A percentile compares a stretch with the other conserved stretches of the same genome.
Conservation (phyloP, 2,113 vertebrate genomes). For the Progne subis region DNA sequence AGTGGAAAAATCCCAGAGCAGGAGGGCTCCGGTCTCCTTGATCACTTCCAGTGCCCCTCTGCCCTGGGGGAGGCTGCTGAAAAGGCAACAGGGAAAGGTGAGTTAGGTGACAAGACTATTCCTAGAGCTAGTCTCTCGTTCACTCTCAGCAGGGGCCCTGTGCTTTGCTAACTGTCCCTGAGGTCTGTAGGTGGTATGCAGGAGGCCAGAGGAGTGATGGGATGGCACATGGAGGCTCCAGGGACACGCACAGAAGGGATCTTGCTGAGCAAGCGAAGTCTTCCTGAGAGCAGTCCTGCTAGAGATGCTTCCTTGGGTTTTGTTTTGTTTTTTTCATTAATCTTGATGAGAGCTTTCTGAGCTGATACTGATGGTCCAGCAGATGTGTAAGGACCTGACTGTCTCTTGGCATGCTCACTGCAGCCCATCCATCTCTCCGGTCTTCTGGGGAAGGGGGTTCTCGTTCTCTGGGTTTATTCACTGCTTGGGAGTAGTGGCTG, state of each 20-base stretch:
- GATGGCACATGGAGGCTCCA: conserved; percentile 35
- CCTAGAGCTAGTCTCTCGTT: conserved; percentile 47
- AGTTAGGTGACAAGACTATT: conserved; percentile 57
- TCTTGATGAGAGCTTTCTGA: conserved; percentile 5
- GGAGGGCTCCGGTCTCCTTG: conserved; percentile 56
- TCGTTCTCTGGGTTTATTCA: background rate
- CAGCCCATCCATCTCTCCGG: background rate
- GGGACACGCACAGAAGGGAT: conserved; percentile 12
- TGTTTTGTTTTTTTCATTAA: background rate
- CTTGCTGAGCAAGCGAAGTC: conserved; percentile 28
- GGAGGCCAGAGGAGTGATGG: conserved; percentile 28
- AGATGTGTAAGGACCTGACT: background rate
- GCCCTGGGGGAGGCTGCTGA: conserved; percentile 56
- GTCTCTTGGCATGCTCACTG: conserved; percentile 4
- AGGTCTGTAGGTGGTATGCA: conserved; percentile 51
- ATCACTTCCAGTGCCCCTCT: conserved; percentile 61
- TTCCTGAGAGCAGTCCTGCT: conserved; percentile 28
- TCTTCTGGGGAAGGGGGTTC: conserved; percentile 32
- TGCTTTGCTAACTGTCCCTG: conserved; percentile 48
- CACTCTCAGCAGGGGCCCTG: conserved; percentile 23
- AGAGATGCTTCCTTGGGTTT: background rate
- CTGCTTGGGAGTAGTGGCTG: background rate
- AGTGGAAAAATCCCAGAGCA: conserved; percentile 64
- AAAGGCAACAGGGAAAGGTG: conserved; percentile 60
- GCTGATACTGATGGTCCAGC: background rate